phyloP scores from a whole-genome alignment of 35 echinoderm and acorn worm species.

The Apostichopus parvimensis region DNA sequence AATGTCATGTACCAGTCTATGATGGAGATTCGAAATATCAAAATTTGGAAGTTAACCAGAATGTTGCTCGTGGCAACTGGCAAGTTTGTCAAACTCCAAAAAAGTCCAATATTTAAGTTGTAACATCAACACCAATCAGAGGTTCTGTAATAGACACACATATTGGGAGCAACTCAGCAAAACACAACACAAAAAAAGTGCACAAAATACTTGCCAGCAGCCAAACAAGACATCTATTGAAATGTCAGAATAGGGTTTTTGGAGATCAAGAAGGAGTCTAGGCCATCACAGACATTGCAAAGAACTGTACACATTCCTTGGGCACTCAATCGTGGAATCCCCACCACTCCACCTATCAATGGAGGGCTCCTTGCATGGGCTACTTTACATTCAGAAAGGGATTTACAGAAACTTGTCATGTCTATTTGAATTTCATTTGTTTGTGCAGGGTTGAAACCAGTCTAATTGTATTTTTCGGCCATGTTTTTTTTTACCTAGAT shows the following conservation, averaged over 20 bases:
- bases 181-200: not conserved
- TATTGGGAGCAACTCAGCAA: not conserved
- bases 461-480: not conserved
- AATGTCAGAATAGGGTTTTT: not conserved
- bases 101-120: not conserved
- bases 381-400: constrained; percentile 5
- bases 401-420: not conserved
- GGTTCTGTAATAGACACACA: not conserved
- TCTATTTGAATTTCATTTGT: constrained; percentile 35
- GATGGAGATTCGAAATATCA: not conserved
- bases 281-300: not conserved
- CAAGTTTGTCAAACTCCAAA: not conserved
- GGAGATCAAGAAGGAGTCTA: not conserved
- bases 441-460: constrained; percentile 19
- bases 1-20: not conserved
- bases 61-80: not conserved
- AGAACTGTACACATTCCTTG: not conserved
- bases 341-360: not conserved
- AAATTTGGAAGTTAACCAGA: not conserved
- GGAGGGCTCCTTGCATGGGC: constrained; percentile 17
- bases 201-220: no score
- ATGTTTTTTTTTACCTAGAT: not conserved
- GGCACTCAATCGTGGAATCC: not conserved
- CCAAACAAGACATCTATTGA: not conserved
- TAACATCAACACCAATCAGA: not conserved